These are phyloP conservation scores for Rutilus rutilus DNA, from an alignment of 2,113 vertebrate species.

Conservation along the genomic window DNA sequence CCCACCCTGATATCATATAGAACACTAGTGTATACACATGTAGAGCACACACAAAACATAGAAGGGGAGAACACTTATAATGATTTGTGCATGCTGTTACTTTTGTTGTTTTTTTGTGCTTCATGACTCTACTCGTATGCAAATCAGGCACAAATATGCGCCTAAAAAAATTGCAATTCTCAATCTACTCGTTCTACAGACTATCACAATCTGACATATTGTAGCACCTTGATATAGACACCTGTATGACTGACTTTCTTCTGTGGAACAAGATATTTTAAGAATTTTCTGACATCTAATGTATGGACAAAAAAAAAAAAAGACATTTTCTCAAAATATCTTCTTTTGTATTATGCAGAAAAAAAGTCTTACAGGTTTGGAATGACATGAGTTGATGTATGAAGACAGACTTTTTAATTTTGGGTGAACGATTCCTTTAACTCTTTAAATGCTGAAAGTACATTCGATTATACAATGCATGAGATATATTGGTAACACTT, in stretches of 20 bases:
- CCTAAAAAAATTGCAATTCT: not conserved
- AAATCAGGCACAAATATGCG: not conserved
- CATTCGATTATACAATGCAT: not conserved
- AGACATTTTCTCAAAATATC: not conserved
- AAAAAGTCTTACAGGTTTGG: not conserved
- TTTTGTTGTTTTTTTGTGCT: not conserved
- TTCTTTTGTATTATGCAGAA: not conserved
- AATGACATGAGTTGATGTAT: not conserved
- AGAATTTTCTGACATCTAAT: no score
- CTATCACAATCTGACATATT: not conserved
- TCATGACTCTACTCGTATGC: not conserved
- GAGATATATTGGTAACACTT: no score
- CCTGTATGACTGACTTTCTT: not conserved
- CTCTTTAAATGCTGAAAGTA: not conserved
- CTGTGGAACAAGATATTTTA: not conserved
- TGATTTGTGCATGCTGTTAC: not conserved
- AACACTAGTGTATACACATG: not conserved
- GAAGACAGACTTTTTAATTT: not conserved
- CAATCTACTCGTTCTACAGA: not conserved
- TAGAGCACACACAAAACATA: conserved; percentile 28
- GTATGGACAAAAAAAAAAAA: not conserved
- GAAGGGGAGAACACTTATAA: not conserved
- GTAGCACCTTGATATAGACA: not conserved
- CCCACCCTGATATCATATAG: conserved; percentile 15
- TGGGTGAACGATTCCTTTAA: not conserved